These are phyloP conservation scores for Uromys caudimaculatus DNA, from an alignment of 2,797 vertebrate genomes.

Conservation along the genomic window DNA sequence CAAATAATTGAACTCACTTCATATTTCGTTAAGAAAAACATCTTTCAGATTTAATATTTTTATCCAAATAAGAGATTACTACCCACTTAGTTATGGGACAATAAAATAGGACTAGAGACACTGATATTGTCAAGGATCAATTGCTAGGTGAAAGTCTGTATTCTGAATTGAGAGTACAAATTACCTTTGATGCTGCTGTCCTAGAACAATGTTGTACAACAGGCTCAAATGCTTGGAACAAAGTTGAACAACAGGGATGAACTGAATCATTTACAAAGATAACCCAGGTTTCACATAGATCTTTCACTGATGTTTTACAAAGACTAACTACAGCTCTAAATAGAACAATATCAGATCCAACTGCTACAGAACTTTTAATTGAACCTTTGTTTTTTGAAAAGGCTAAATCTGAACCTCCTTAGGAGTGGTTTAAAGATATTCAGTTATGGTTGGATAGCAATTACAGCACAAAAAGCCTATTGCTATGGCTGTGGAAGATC, in stretches of 20 bases:
- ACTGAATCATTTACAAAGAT: neutral
- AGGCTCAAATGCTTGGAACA: neutral
- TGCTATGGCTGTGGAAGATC: neutral
- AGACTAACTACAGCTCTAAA: neutral
- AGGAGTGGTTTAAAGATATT: neutral
- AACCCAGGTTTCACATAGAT: neutral
- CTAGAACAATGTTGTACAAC: neutral
- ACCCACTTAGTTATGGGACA: neutral
- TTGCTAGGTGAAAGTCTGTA: neutral
- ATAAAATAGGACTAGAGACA: neutral
- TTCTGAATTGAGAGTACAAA: neutral
- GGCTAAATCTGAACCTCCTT: neutral
- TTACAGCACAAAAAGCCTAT: neutral
- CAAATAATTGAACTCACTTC: neutral
- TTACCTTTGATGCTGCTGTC: neutral
- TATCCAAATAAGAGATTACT: neutral
- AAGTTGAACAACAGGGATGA: neutral
- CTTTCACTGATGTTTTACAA: neutral
- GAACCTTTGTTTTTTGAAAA: neutral
- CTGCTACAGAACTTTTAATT: neutral
- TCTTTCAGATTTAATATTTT: neutral
- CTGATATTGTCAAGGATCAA: neutral
- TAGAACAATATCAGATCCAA: neutral
- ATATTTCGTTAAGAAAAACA: conserved; percentile 5
- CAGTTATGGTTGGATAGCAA: neutral